These are phyloP conservation scores for Penaeus vannamei DNA, from an alignment of 1,140 invertebrate species.

Conservation along the genomic window DNA sequence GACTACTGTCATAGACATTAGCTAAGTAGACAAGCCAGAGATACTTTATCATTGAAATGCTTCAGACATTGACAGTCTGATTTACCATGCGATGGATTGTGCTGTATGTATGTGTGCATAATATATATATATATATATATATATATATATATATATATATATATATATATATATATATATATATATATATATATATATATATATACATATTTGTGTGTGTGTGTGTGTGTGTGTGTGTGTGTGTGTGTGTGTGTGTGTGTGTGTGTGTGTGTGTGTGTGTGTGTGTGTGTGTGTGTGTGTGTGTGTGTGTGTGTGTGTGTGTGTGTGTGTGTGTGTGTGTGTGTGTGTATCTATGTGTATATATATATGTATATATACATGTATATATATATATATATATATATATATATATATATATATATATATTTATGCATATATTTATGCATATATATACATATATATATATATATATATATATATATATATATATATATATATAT, in stretches of 20 bases:
- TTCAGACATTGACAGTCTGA: not conserved
- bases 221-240: not conserved
- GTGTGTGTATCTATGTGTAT: not conserved
- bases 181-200: slow-evolving; percentile 17
- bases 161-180: slow-evolving; percentile 21
- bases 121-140: slow-evolving; percentile 21
- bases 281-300: slow-evolving; percentile 24
- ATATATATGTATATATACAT: slow-evolving; percentile 16
- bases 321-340: not conserved
- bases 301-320: slow-evolving; percentile 18
- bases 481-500: not conserved
- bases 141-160: slow-evolving; percentile 20
- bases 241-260: too few species aligned
- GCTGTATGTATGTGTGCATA: not conserved
- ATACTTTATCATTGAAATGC: too few species aligned
- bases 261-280: not conserved
- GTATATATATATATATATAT: slow-evolving; percentile 1
- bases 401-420: not conserved
- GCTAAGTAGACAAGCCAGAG: too few species aligned
- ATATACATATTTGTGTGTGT: slow-evolving; percentile 1
- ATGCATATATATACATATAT: slow-evolving; percentile 12
- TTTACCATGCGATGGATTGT: not conserved
- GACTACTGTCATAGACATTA: too few species aligned
- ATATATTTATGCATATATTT: not conserved
- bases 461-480: slow-evolving; percentile 18